These are phyloP conservation scores for Abscondita cerata DNA, from an alignment of 2,888 invertebrate genomes.

Conservation along the genomic window DNA sequence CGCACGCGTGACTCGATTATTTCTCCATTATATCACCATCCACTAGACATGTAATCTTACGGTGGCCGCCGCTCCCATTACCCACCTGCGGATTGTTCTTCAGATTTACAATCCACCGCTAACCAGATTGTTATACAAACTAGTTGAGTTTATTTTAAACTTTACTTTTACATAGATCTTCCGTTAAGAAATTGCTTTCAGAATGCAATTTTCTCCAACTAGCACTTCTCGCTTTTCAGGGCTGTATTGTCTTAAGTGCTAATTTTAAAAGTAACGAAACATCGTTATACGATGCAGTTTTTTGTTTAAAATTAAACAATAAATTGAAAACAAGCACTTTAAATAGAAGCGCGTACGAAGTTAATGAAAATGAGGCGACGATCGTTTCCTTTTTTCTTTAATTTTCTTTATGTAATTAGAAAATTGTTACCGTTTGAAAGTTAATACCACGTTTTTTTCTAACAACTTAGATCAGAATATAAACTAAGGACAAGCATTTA, in stretches of 20 bases:
- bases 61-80: conserved; percentile 50
- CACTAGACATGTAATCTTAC: conserved; percentile 57
- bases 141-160: conserved; percentile 41
- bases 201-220: conserved; percentile 32
- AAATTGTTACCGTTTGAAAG: too few species aligned
- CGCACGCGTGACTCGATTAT: conserved; percentile 58
- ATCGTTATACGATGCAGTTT: not conserved
- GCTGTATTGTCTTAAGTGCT: conserved; percentile 8
- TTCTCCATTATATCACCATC: conserved; percentile 57
- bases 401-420: too few species aligned
- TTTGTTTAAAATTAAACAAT: conserved; percentile 1
- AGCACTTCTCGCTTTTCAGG: conserved; percentile 12
- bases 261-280: conserved; percentile 6
- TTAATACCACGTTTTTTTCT: too few species aligned
- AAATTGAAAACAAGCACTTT: not conserved
- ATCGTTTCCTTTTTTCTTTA: too few species aligned
- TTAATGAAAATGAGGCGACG: too few species aligned
- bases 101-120: conserved; percentile 50
- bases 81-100: conserved; percentile 52
- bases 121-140: conserved; percentile 48
- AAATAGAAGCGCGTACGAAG: too few species aligned
- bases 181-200: conserved; percentile 31
- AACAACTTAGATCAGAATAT: too few species aligned
- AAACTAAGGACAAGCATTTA: too few species aligned
- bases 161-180: conserved; percentile 37